phyloP scores from a whole-genome alignment of 37 sponge, comb jelly and placozoan species.

The Aplysina aerophoba region DNA sequence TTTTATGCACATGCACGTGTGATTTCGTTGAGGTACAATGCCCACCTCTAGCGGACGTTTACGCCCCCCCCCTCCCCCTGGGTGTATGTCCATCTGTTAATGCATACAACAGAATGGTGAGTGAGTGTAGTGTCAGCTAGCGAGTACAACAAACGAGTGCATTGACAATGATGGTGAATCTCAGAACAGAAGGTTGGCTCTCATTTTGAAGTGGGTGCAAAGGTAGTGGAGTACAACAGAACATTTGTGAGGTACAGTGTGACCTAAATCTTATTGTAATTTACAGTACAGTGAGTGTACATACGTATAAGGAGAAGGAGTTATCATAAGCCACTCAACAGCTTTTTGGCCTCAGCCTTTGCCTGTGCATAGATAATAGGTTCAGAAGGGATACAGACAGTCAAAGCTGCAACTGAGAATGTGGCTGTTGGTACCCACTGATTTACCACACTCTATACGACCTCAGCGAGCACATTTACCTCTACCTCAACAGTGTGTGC shows the following conservation, averaged over 20 bases:
- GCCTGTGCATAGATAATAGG: background rate
- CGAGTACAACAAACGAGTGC: too few relatives aligned
- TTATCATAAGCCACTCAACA: background rate
- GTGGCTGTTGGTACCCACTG: background rate
- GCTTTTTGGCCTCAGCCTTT: background rate
- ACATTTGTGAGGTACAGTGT: background rate
- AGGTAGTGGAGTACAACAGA: background rate
- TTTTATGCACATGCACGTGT: too few relatives aligned
- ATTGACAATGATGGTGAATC: too few relatives aligned
- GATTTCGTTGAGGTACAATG: too few relatives aligned
- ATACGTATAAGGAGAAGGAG: background rate
- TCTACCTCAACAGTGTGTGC: too few relatives aligned
- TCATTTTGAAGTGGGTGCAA: too few relatives aligned
- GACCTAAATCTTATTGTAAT: background rate
- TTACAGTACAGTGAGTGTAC: slow-evolving; percentile 3
- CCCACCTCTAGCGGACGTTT: too few relatives aligned
- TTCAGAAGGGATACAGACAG: background rate
- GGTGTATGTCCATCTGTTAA: too few relatives aligned
- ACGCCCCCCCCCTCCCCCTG: too few relatives aligned
- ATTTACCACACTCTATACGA: background rate
- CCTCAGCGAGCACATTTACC: background rate
- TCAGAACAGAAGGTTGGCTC: too few relatives aligned
- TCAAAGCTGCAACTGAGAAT: background rate
- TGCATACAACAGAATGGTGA: too few relatives aligned
- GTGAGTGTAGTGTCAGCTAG: too few relatives aligned